Percentiles rank a stretch among this genome's conserved stretches.
Conservation (phyloP, 2,113 vertebrate species). For the Silurus asotus region DNA sequence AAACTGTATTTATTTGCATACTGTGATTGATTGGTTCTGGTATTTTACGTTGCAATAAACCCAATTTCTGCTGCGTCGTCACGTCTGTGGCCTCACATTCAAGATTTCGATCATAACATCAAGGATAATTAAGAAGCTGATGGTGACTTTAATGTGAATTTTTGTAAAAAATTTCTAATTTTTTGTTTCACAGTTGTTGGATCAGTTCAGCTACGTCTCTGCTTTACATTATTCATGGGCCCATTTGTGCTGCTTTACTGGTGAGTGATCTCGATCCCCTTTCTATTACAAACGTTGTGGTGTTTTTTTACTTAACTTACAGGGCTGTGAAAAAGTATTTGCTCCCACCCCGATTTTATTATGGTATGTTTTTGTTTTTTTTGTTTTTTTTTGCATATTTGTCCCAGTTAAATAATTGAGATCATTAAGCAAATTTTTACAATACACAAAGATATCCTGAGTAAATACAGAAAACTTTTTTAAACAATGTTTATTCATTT, state of each 20-base stretch:
- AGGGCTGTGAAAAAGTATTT: no score
- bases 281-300: neutral
- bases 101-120: neutral
- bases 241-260: constrained; percentile 91
- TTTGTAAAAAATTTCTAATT: constrained; percentile 10
- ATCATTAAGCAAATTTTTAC: no score
- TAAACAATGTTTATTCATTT: no score
- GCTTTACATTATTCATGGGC: constrained; percentile 94
- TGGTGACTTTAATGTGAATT: neutral
- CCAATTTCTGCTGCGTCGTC: neutral
- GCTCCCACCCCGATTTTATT: no score
- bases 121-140: neutral
- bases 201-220: constrained; percentile 89
- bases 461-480: no score
- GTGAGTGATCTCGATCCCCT: constrained; percentile 66
- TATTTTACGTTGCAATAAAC: no score
- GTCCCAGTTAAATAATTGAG: no score
- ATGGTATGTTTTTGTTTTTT: no score
- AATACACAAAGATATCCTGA: no score
- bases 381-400: no score
- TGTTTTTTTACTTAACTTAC: no score
- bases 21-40: neutral
- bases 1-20: neutral
- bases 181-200: constrained; percentile 82
- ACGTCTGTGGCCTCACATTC: neutral